phyloP scores from a whole-genome alignment of 2,888 invertebrate species.

The Actias luna region DNA sequence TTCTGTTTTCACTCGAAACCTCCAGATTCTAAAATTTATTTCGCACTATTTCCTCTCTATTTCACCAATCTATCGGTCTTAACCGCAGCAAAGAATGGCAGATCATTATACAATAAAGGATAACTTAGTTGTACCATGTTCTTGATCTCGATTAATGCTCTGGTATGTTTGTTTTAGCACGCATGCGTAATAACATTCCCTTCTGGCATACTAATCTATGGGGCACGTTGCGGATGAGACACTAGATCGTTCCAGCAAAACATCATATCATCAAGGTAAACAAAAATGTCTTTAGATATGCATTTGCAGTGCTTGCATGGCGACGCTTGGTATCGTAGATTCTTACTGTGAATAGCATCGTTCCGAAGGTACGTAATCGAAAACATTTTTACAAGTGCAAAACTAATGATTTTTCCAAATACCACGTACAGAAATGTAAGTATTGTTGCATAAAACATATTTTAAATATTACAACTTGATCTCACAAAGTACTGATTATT shows the following conservation, averaged over 20 bases:
- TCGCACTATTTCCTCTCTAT: not conserved
- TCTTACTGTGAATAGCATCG: constrained; percentile 24
- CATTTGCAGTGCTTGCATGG: constrained; percentile 48
- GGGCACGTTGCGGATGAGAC: constrained; percentile 65
- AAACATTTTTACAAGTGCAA: constrained; percentile 32
- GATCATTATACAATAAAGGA: constrained; percentile 35
- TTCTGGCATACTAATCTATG: constrained; percentile 81
- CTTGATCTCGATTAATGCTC: constrained; percentile 67
- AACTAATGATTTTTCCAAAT: constrained; percentile 17
- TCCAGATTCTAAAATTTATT: not conserved
- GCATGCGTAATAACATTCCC: constrained; percentile 82
- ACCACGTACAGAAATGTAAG: constrained; percentile 10
- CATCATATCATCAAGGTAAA: constrained; percentile 67
- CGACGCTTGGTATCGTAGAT: constrained; percentile 33
- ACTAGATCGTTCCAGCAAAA: constrained; percentile 46
- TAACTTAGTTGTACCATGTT: constrained; percentile 43
- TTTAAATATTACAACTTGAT: constrained; percentile 11
- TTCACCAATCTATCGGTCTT: not conserved
- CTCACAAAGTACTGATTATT: not conserved
- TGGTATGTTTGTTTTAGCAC: constrained; percentile 81
- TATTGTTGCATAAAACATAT: constrained; percentile 4
- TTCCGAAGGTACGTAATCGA: constrained; percentile 52
- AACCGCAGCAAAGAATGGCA: constrained; percentile 28
- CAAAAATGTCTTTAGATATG: constrained; percentile 30
- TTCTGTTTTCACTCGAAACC: constrained; percentile 2